A percentile compares a stretch with the other conserved stretches of the same genome.
phyloP scores from a whole-genome alignment of 2,797 vertebrate species.

The Aeoliscus strigatus region DNA sequence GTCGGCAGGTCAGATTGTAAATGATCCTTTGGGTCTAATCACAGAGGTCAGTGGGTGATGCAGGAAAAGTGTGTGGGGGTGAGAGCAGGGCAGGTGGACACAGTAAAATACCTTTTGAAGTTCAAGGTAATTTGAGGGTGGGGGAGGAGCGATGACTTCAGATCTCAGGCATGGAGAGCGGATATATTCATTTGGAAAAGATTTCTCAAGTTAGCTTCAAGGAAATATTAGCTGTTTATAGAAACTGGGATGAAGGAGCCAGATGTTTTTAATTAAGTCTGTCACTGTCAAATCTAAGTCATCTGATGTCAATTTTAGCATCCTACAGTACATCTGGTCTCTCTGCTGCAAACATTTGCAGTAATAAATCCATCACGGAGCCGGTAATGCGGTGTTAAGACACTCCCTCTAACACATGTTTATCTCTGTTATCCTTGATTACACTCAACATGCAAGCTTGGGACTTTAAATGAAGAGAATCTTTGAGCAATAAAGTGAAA shows the following conservation, averaged over 20 bases:
- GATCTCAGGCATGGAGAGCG: slow-evolving; percentile 27
- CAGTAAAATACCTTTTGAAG: slow-evolving; percentile 45
- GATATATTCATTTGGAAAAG: slow-evolving; percentile 19
- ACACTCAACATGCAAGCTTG: slow-evolving; percentile 2
- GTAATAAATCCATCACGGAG: slow-evolving; percentile 35
- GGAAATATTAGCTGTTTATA: slow-evolving; percentile 23
- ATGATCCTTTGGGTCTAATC: slow-evolving; percentile 46
- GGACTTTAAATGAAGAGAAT: slow-evolving; percentile 8
- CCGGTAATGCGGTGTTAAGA: too few species aligned
- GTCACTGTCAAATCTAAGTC: slow-evolving; percentile 8
- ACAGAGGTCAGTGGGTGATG: slow-evolving; percentile 46
- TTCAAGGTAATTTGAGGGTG: slow-evolving; percentile 40
- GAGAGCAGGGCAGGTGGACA: slow-evolving; percentile 39
- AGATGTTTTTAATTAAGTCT: too few species aligned
- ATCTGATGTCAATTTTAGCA: slow-evolving; percentile 18
- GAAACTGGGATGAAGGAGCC: slow-evolving; percentile 7
- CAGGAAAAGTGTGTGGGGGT: slow-evolving; percentile 17
- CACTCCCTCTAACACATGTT: slow-evolving; percentile 28
- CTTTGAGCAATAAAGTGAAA: too few species aligned
- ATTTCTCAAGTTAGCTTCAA: slow-evolving; percentile 21
- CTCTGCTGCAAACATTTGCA: slow-evolving; percentile 15
- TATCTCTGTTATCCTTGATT: slow-evolving; percentile 21
- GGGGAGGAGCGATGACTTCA: slow-evolving; percentile 33
- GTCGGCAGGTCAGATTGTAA: slow-evolving; percentile 52
- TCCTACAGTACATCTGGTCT: slow-evolving; percentile 46